Conservation (phyloP, 92 coral and sea anemone genomes). For the Scolanthus callimorphus region DNA sequence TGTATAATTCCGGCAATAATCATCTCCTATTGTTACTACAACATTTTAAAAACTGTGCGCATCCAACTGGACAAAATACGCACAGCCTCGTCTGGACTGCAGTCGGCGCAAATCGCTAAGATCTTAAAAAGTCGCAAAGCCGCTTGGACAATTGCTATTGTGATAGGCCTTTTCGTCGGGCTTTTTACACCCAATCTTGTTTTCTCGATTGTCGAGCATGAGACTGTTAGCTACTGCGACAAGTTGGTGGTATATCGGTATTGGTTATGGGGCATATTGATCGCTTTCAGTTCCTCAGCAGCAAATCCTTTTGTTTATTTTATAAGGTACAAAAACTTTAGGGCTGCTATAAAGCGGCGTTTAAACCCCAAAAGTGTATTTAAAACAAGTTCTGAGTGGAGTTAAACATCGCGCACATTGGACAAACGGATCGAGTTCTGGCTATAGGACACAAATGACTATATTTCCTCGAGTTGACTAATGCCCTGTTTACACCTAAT, state of each 20-base stretch:
- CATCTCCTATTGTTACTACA: conserved; percentile 32
- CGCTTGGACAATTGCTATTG: conserved; percentile 28
- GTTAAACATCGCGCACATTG: no score
- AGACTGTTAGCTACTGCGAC: conserved; percentile 19
- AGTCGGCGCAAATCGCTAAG: not conserved
- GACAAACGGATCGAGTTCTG: no score
- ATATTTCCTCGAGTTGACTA: no score
- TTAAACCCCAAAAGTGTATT: no score
- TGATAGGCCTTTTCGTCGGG: conserved; percentile 34
- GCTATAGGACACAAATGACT: no score
- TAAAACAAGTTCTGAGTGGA: no score
- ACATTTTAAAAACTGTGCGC: conserved; percentile 19
- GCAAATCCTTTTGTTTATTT: conserved; percentile 50
- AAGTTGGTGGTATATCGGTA: conserved; percentile 25
- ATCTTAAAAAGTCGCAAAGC: conserved; percentile 41
- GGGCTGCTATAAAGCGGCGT: no score
- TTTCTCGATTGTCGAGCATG: conserved; percentile 35
- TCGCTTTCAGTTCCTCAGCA: conserved; percentile 44
- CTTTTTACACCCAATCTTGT: conserved; percentile 44
- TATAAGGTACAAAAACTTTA: conserved; percentile 30
- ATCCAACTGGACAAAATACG: conserved; percentile 14
- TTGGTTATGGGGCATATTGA: conserved; percentile 59
- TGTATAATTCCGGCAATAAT: conserved; percentile 21
- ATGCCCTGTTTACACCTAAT: no score
- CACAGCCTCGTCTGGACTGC: not conserved